Evolutionary conservation across 2,113 vertebrate species (phyloP), one percentile per base, ranked within the genome.

Genomic region (Centropus unirufus): DNA sequence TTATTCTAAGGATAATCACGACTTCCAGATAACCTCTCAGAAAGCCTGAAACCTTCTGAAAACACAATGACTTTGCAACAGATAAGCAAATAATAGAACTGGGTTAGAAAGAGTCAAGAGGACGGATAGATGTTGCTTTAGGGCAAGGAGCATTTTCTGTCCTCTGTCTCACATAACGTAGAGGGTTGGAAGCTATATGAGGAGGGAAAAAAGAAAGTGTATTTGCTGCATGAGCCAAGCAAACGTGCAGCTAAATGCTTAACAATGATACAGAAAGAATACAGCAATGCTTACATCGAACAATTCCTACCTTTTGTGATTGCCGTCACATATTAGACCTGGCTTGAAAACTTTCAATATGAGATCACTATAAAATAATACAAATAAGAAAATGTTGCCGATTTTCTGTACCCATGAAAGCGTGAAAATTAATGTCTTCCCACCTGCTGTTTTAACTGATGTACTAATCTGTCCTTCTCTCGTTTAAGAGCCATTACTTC

Each of bases 391-490:
- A 93, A 47, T n/a, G 66, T 81, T 24, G 55, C 9, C 46, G 72
- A 47, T 88, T 86, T 89, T 64, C 92, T 79, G 78, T 55, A 79
- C 46, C 44, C 40, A 82, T 55, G 62, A 79, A 91, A 93, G 42
- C 42, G 84, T 36, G 67, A 89, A 86, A 95, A 51, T 44, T 5
- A 92, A 87, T 58, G 44, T 94, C 74, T 94, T 85, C 98, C 97
- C 92, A 99, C 99, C 97, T 99, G 99, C 96, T 99, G 99, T 96
- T 99, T 99, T 96, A 99, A 98, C 94, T 99, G 99, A 93, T 99
- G 99, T 92, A 99, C 99, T 83, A 99, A 98, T 97, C 99, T 98
- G 97, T 99, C 99, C 94, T 99, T 99, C 90, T 99, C 99, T 94
- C 99, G 97, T 97, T 99, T 99, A 75, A 99, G 98, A 46, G 98